Evolutionary conservation across 2,888 invertebrate species (phyloP).

Genomic region (Lasioglossum malachurum): DNA sequence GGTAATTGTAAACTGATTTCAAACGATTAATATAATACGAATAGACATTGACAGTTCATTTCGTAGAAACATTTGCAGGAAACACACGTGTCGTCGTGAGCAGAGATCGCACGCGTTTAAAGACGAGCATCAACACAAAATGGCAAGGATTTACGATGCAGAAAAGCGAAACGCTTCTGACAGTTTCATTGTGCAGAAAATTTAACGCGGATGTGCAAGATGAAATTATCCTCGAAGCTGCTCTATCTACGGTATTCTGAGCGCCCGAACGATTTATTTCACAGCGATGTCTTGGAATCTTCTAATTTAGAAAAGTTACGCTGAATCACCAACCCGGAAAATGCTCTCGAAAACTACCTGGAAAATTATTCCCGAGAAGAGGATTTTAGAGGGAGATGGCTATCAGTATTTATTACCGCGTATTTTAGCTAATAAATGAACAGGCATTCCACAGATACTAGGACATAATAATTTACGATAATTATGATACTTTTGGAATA

Average conservation of each 20-base stretch:
- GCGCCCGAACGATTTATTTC: constrained; percentile 26
- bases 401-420: background rate
- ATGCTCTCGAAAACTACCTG: constrained; percentile 19
- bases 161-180: constrained; percentile 20
- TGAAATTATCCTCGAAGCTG: constrained; percentile 25
- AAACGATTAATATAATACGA: background rate
- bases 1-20: no score
- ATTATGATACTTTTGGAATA: no score
- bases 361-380: background rate
- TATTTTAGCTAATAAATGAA: background rate
- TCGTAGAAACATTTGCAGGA: background rate
- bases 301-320: constrained; percentile 19
- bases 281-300: constrained; percentile 22
- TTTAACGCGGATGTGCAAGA: constrained; percentile 31
- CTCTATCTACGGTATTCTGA: background rate
- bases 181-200: constrained; percentile 22
- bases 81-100: no score
- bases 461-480: no score
- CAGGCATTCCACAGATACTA: background rate
- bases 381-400: background rate
- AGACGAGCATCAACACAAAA: background rate
- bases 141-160: constrained; percentile 13
- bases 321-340: background rate
- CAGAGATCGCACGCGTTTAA: background rate
- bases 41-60: background rate